Evolutionary conservation across 2,888 invertebrate genomes (phyloP), one percentile per base, ranked within the genome.

Genomic region (Cephus pulcher): DNA sequence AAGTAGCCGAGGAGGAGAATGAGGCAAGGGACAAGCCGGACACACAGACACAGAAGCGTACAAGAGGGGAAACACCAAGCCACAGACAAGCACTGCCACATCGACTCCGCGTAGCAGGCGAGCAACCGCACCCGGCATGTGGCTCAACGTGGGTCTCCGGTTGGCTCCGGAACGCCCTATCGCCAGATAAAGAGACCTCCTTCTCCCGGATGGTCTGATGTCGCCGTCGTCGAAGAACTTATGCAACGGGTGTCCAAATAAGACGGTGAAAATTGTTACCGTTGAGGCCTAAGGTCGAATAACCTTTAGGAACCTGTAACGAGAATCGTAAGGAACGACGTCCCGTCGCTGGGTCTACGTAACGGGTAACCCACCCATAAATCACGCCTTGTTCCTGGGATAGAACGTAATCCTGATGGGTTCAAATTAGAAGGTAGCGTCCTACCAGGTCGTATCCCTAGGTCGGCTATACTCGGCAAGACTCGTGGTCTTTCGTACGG

Each of bases 41-140:
- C 71, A 32, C 71, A 71, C 71, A 71, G 34, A 71, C 71, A 69
- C 75, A 76, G 76, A 75, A 40, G 78, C 69, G 35, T 70, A 70
- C 71, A 75, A 75, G 75, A 33, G 78, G 30, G 37, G 69, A 33
- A 30, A 34, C 78, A 73, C 69, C 30, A 15, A 71, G 69, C 69
- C 70, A 78, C 73, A 30, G 32, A 35, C 76, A 76, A 32, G 37
- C 34, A 78, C 73, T 33, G 75, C 34, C 32, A 33, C 32, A 32
- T 32, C 73, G 69, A 78, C 37, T 74, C 80, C 83, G 80, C 82
- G 80, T 82, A 82, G 81, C 84, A 80, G 82, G 82, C 81, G 79
- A 79, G 68, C 80, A 82, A 84, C 82, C 83, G 82, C 82, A 81
- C 81, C 84, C 84, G 82, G 80, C 84, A 76, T 79, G 76, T 56